A percentile compares a stretch with the other conserved stretches of the same genome.
These are phyloP conservation scores for Melinopterus prodromus DNA, from an alignment of 2,888 invertebrate genomes.

Conservation along the genomic window DNA sequence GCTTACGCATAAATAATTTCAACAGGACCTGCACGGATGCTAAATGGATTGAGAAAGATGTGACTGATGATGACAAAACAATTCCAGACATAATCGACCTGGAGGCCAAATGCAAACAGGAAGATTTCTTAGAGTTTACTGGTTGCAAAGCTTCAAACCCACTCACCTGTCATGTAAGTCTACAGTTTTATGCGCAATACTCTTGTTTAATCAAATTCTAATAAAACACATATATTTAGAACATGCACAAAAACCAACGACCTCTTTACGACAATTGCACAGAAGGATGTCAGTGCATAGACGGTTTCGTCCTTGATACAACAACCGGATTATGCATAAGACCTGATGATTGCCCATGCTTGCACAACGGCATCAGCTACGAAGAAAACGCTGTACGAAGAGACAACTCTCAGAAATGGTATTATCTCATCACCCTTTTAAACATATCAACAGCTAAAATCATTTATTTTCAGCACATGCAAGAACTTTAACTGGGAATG, in stretches of 20 bases:
- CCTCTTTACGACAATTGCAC: conserved; percentile 10
- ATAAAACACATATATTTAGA: neutral
- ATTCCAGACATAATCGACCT: conserved; percentile 62
- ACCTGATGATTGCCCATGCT: conserved; percentile 22
- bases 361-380: conserved; percentile 15
- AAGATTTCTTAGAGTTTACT: conserved; percentile 71
- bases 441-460: neutral
- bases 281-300: conserved; percentile 18
- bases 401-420: neutral
- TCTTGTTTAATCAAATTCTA: neutral
- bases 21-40: conserved; percentile 69
- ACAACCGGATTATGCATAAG: conserved; percentile 4
- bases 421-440: neutral
- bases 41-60: conserved; percentile 71
- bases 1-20: neutral
- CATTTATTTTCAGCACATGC: neutral
- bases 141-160: conserved; percentile 76
- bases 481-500: conserved; percentile 10
- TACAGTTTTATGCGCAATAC: no score
- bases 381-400: conserved; percentile 9
- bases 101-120: conserved; percentile 67
- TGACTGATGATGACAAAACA: conserved; percentile 59
- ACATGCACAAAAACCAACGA: neutral
- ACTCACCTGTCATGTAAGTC: conserved; percentile 72
- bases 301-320: conserved; percentile 20